A percentile compares a stretch with the other conserved stretches of the same genome.
Conservation (phyloP, 92 coral and sea anemone genomes). For the Anthopleura xanthogrammica region DNA sequence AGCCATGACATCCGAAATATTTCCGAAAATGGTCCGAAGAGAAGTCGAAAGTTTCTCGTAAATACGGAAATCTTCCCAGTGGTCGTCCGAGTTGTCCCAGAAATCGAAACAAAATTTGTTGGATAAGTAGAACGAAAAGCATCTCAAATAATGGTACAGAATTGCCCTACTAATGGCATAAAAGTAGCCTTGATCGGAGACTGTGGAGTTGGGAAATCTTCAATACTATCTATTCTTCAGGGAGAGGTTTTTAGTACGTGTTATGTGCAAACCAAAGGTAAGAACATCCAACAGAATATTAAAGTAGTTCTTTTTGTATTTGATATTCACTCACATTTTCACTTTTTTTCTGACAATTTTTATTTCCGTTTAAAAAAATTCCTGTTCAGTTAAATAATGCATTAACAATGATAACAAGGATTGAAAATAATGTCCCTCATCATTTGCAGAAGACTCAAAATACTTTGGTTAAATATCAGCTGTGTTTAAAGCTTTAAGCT, state of each 20-base stretch:
- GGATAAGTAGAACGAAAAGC: neutral
- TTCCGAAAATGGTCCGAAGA: conserved; percentile 1
- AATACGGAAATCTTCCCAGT: neutral
- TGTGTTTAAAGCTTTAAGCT: no score
- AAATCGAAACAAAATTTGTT: neutral
- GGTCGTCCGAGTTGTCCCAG: neutral
- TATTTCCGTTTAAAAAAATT: no score
- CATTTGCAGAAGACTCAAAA: no score
- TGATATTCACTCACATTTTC: neutral
- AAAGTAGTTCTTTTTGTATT: no score
- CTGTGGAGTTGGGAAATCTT: conserved; percentile 91
- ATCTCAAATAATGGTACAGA: conserved; percentile 7
- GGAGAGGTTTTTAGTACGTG: conserved; percentile 71
- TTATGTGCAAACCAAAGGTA: conserved; percentile 75
- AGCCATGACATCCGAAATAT: neutral
- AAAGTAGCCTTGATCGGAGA: conserved; percentile 88
- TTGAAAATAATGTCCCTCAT: neutral
- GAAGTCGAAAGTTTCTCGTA: neutral
- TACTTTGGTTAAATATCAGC: no score
- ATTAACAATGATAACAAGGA: no score
- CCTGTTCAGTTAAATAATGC: no score
- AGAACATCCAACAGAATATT: neutral
- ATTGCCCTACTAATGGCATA: conserved; percentile 13
- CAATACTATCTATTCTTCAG: conserved; percentile 53
- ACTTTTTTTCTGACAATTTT: neutral